Evolutionary conservation across 2,113 vertebrate species (phyloP).

Genomic region (Ailurus styani): DNA sequence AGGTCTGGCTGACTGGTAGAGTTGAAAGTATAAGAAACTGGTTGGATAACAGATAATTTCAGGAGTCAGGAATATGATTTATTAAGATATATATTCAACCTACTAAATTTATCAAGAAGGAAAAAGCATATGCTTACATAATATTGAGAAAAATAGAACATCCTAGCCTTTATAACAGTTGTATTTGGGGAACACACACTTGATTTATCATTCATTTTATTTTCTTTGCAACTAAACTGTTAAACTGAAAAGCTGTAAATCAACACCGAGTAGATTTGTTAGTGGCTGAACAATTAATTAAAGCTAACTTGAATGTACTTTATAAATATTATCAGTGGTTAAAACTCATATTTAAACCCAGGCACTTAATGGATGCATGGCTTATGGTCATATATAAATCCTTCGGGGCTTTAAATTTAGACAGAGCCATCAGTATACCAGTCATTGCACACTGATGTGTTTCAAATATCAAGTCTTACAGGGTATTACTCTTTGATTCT

Average conservation of each 20-base stretch:
- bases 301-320: neutral
- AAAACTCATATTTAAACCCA: neutral
- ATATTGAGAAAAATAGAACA: neutral
- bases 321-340: neutral
- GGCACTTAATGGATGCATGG: neutral
- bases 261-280: neutral
- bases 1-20: neutral
- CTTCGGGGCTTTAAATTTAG: neutral
- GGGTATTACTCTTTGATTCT: neutral
- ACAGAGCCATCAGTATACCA: neutral
- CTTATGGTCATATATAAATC: neutral
- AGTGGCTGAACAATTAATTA: neutral
- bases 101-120: neutral
- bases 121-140: neutral
- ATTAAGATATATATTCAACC: neutral
- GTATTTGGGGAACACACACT: neutral
- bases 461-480: neutral
- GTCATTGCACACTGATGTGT: neutral
- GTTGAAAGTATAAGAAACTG: neutral
- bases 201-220: conserved; percentile 7
- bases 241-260: neutral
- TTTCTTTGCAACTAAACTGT: neutral
- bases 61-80: neutral
- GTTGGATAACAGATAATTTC: neutral
- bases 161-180: neutral